phyloP scores from a whole-genome alignment of 2,888 invertebrate species.

The Cordilura impudica region DNA sequence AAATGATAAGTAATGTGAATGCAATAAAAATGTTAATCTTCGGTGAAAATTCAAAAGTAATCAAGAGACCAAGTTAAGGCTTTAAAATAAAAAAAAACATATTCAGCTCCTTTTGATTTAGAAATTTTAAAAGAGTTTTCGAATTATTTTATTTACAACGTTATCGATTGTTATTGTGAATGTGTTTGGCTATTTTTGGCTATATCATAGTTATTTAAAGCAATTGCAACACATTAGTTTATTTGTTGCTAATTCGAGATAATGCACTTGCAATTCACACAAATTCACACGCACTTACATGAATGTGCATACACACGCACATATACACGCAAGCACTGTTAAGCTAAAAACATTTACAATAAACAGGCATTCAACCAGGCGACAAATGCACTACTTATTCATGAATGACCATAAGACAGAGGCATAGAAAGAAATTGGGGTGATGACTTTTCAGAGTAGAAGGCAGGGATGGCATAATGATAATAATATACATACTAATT shows the following conservation, averaged over 20 bases:
- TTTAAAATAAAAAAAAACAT: no score
- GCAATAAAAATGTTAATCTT: constrained; percentile 19
- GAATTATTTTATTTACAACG: constrained; percentile 15
- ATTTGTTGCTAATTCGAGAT: constrained; percentile 64
- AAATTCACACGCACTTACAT: constrained; percentile 38
- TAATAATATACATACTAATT: no score
- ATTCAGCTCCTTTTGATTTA: constrained; percentile 16
- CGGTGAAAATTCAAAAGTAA: not conserved
- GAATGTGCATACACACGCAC: not conserved
- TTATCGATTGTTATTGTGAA: not conserved
- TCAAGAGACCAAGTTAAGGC: no score
- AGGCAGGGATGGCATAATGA: no score
- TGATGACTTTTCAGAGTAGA: no score
- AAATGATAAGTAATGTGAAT: constrained; percentile 38
- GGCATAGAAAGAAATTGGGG: not conserved
- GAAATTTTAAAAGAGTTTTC: not conserved
- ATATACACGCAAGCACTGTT: constrained; percentile 15
- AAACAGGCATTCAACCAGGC: constrained; percentile 49
- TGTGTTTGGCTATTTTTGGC: constrained; percentile 28
- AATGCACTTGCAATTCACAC: constrained; percentile 61
- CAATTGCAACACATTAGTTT: constrained; percentile 63
- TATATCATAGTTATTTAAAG: constrained; percentile 58
- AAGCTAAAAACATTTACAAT: constrained; percentile 31
- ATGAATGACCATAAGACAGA: constrained; percentile 27
- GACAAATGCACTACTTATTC: constrained; percentile 51